A percentile compares a stretch with the other conserved stretches of the same genome.
Conservation (phyloP, 2,888 invertebrate genomes). For the Agapostemon virescens region DNA sequence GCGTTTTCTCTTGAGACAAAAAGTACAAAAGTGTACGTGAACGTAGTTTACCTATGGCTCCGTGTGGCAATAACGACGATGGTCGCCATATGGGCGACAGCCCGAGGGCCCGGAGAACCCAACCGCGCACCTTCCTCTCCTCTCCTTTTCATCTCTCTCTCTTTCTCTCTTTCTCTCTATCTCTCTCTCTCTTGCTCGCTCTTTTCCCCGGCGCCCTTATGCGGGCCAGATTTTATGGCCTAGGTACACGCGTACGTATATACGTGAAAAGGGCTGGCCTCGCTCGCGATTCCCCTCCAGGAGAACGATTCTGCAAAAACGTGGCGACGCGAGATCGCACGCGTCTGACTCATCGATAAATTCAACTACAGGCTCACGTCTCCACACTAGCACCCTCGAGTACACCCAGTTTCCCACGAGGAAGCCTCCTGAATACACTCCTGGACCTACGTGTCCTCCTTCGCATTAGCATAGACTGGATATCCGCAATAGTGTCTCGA, state of each 20-base stretch:
- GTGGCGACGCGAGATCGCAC: slow-evolving; percentile 61
- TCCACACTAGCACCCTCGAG: not conserved
- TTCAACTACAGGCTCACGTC: slow-evolving; percentile 25
- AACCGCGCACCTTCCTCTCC: slow-evolving; percentile 70
- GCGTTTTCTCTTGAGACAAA: slow-evolving; percentile 40
- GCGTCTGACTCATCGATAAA: slow-evolving; percentile 66
- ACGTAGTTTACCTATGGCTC: slow-evolving; percentile 68
- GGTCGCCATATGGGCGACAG: slow-evolving; percentile 79
- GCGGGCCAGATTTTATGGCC: slow-evolving; percentile 77
- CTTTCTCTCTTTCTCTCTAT: not conserved
- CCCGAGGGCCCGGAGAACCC: slow-evolving; percentile 68
- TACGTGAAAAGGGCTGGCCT: slow-evolving; percentile 49
- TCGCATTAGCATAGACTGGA: slow-evolving; percentile 16
- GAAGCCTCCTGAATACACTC: slow-evolving; percentile 37
- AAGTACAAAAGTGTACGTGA: slow-evolving; percentile 38
- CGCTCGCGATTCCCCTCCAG: slow-evolving; percentile 36
- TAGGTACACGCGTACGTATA: slow-evolving; percentile 50
- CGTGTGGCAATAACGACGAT: slow-evolving; percentile 65
- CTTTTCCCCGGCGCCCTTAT: slow-evolving; percentile 67
- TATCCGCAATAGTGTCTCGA: not conserved
- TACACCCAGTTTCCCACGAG: slow-evolving; percentile 60
- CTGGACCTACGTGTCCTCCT: slow-evolving; percentile 23
- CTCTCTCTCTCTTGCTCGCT: not conserved
- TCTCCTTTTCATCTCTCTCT: not conserved
- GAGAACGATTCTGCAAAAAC: slow-evolving; percentile 66